These are phyloP conservation scores for Eleginops maclovinus DNA, from an alignment of 2,113 vertebrate species.

Conservation along the genomic window DNA sequence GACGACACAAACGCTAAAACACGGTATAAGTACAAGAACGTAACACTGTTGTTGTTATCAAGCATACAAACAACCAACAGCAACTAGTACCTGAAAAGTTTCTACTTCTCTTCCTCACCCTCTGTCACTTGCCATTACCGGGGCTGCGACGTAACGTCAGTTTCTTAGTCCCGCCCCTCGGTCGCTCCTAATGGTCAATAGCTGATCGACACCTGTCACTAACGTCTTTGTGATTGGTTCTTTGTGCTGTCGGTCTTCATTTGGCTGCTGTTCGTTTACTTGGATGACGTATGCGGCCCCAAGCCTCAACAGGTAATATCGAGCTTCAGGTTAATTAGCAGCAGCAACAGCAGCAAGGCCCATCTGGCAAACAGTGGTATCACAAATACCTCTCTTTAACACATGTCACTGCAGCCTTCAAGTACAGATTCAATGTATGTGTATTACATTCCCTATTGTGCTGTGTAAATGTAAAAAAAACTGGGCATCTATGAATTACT, in stretches of 20 bases:
- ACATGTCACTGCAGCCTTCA: neutral
- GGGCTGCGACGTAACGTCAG: constrained; percentile 57
- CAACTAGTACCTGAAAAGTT: constrained; percentile 54
- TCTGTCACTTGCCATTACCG: constrained; percentile 66
- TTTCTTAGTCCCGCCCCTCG: constrained; percentile 36
- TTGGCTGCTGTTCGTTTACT: neutral
- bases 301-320: constrained; percentile 62
- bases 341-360: neutral
- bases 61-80: neutral
- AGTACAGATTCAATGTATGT: neutral
- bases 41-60: neutral
- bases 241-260: constrained; percentile 13
- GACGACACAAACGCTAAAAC: neutral
- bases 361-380: neutral
- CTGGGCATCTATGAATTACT: neutral
- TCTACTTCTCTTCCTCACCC: constrained; percentile 57
- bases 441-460: neutral
- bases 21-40: neutral
- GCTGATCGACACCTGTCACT: constrained; percentile 60
- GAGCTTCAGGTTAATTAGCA: neutral
- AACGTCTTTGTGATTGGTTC: constrained; percentile 56
- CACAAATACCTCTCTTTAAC: neutral
- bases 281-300: constrained; percentile 49
- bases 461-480: neutral
- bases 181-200: constrained; percentile 41